Evolutionary conservation across 2,113 vertebrate genomes (phyloP).

Genomic region (Macroglossus sobrinus): DNA sequence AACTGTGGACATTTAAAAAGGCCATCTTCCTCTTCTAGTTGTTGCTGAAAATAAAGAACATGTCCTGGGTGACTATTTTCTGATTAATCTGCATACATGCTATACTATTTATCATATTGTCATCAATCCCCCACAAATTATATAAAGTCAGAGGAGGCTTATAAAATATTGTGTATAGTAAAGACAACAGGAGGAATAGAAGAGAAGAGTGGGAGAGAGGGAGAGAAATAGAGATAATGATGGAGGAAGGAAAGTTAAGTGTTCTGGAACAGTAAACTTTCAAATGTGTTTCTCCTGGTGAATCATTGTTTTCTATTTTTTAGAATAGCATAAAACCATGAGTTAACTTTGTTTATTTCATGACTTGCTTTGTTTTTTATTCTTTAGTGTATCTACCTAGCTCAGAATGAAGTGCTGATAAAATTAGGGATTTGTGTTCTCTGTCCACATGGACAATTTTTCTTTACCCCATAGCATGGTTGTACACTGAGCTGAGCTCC

Average conservation of each 20-base stretch:
- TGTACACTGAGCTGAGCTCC: background rate
- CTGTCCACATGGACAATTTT: background rate
- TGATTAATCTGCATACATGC: conserved; percentile 64
- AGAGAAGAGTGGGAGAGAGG: background rate
- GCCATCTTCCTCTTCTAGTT: conserved; percentile 57
- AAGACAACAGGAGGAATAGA: background rate
- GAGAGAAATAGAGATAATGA: background rate
- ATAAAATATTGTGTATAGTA: conserved; percentile 6
- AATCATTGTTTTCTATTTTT: background rate
- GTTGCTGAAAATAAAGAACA: conserved; percentile 42
- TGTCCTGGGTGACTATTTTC: conserved; percentile 32
- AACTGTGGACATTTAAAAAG: conserved; percentile 65
- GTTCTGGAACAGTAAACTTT: background rate
- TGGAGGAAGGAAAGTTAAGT: background rate
- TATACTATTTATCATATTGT: conserved; percentile 51
- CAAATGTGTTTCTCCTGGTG: background rate
- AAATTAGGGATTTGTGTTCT: background rate
- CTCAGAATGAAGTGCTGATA: background rate
- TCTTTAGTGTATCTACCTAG: background rate
- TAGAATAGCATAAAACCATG: background rate
- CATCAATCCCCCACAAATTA: conserved; percentile 33
- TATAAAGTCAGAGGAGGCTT: background rate
- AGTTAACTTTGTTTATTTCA: background rate
- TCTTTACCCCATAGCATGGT: background rate
- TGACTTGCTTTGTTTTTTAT: background rate